Base-by-base conservation (phyloP, 2,797 vertebrate genomes). In the Oreochromis mossambicus region DNA sequence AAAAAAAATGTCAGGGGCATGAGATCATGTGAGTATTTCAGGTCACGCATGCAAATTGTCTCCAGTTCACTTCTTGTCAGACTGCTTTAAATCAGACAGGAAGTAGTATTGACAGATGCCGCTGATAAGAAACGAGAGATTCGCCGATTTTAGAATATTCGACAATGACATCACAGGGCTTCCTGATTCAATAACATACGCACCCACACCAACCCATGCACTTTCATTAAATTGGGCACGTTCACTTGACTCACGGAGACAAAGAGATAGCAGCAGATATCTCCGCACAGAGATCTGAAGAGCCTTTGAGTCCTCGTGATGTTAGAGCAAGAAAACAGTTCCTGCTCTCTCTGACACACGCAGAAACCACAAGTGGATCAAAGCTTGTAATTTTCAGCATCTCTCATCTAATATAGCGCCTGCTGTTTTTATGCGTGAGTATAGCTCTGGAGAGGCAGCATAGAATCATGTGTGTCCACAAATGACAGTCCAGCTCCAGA, bases 331-430 rank as follows among this genome's bases (percentile, higher is more conserved):
- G 43, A 48, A 75, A 75, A 75, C 43, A 75, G 43, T 50, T 50
- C 70, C 46, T 75, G 26, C 26, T 83, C 26, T 77, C 86, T 86
- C 77, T 83, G 52, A 77, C 79, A 81, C 78, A 73, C 12, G 77
- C 68, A 86, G 56, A 89, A 90, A 89, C 94, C 93, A 90, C 92
- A 91, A 87, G 84, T 86, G 92, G 88, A 92, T 90, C 81, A 87
- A 92, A 92, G 91, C 91, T 92, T 93, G 81, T 94, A 91, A 95
- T 95, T 94, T 95, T 85, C 55, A 7, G 80, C 83, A 81, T 91
- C 91, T 91, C 82, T 82, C 86, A 87, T 92, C 86, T 89, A 90
- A 91, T 90, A 19, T 85, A 79, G 86, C 4, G 82, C 77, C 90
- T 89, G 86, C 89, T 93, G 87, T 91, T 85, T 54, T 29, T 29